phyloP scores from a whole-genome alignment of 2,797 vertebrate species.

The Centroberyx gerrardi region DNA sequence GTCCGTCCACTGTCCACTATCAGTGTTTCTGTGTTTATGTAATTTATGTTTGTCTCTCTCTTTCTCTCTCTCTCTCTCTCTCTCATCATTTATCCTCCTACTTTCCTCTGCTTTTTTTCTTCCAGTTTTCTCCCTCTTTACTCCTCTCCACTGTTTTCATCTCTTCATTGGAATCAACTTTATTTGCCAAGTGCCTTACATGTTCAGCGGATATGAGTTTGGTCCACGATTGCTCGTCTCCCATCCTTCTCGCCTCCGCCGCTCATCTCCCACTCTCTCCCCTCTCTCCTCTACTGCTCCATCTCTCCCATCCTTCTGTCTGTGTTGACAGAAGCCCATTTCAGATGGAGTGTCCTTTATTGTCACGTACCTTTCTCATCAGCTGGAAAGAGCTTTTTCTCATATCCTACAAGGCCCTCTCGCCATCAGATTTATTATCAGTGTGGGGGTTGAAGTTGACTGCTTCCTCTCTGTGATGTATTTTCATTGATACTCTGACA shows the following conservation, averaged over 20 bases:
- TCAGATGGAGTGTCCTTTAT: slow-evolving; percentile 85
- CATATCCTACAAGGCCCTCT: slow-evolving; percentile 77
- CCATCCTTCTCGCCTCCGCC: slow-evolving; percentile 68
- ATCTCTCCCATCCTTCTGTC: slow-evolving; percentile 48
- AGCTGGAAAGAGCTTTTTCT: slow-evolving; percentile 73
- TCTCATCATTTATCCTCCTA: slow-evolving; percentile 43
- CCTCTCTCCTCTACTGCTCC: slow-evolving; percentile 46
- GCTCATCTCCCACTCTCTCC: slow-evolving; percentile 48
- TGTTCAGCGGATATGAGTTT: slow-evolving; percentile 56
- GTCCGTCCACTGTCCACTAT: too few relatives aligned
- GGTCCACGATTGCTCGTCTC: slow-evolving; percentile 65
- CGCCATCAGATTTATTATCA: slow-evolving; percentile 83
- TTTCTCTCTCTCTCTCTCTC: background rate
- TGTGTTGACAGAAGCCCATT: slow-evolving; percentile 75
- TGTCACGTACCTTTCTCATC: slow-evolving; percentile 84
- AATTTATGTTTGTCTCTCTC: background rate
- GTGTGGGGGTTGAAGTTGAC: slow-evolving; percentile 79
- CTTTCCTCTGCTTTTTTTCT: slow-evolving; percentile 14
- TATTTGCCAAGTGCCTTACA: slow-evolving; percentile 59
- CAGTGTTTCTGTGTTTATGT: too few relatives aligned
- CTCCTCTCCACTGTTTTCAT: slow-evolving; percentile 57
- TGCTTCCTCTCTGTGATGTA: slow-evolving; percentile 81
- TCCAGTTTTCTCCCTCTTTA: slow-evolving; percentile 33
- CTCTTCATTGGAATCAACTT: slow-evolving; percentile 35
- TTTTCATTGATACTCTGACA: slow-evolving; percentile 82